Conservation (phyloP, 53 echinoderm and acorn worm species). For the Echinarachnius parma region DNA sequence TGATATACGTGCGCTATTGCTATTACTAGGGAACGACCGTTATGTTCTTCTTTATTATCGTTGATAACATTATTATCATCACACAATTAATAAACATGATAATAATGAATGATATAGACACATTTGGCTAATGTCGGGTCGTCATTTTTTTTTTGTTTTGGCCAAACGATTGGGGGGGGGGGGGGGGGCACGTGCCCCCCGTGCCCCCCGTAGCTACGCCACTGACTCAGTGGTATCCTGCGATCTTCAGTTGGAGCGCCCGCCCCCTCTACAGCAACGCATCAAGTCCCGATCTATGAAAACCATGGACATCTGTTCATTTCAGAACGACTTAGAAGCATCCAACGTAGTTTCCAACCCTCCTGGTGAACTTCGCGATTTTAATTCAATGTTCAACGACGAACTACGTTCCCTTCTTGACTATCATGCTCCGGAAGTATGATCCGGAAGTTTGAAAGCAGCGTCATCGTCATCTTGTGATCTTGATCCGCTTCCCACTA, state of each 20-base stretch:
- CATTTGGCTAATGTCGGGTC: no score
- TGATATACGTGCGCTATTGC: no score
- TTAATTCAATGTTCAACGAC: neutral
- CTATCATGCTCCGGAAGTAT: constrained; percentile 36
- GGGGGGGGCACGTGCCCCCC: no score
- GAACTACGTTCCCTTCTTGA: constrained; percentile 25
- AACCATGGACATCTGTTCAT: neutral
- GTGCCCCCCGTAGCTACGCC: no score
- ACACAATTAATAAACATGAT: no score
- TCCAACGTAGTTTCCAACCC: constrained; percentile 10
- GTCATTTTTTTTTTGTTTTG: no score
- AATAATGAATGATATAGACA: no score
- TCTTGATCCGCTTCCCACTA: constrained; percentile 31
- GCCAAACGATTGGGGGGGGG: no score
- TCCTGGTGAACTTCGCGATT: constrained; percentile 2
- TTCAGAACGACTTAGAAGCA: neutral
- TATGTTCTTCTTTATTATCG: no score
- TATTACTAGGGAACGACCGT: no score
- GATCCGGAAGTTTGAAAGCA: constrained; percentile 11
- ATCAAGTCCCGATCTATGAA: constrained; percentile 26
- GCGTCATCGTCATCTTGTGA: constrained; percentile 29
- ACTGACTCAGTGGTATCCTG: constrained; percentile 18
- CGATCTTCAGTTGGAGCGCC: constrained; percentile 21
- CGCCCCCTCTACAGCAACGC: neutral
- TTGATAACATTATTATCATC: no score